Evolutionary conservation across 2,888 invertebrate genomes (phyloP), one percentile per base, ranked within the genome.

Genomic region (Nymphalis c-album): DNA sequence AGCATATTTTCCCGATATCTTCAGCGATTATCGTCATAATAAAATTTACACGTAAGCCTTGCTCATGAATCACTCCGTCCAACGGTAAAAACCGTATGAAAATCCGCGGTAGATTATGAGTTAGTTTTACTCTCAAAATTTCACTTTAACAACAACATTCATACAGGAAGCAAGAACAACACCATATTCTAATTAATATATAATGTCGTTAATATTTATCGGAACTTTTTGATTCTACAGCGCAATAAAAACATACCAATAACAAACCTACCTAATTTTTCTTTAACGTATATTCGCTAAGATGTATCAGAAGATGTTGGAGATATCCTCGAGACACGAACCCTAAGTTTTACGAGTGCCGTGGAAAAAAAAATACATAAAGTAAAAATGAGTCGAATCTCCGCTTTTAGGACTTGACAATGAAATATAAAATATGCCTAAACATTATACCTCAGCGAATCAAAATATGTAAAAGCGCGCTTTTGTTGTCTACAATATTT

Each of bases 401-500:
- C 18, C 40, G 20, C 16, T 61, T 61, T 20, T 50, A 61, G 31
- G 47, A 53, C 31, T 60, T 60, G 5, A 60, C 35, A 53, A 46
- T 45, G 26, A 60, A 61, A 61, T 59, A 64, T 48, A 40, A 51
- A 57, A 64, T 59, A 45, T 50, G 18, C 48, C 45, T 51, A 20
- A 46, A 22, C 35, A 60, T 60, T 48, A 60, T 64, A 48, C 31
- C 47, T 58, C 51, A 60, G 46, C 17, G 35, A 67, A 70, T 64
- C 68, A 70, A 68, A 71, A 71, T 72, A 70, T 69, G 68, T 67
- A 69, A 64, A 74, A 68, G 70, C 67, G 68, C 68, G 66, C 68
- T 63, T 71, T 74, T 69, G 69, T 70, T 71, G 73, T 76, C 72
- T 71, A 61, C 67, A 60, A 75, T n/a, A 77, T 80, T 70, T 80